Conservation (phyloP, 2,797 vertebrate species). For the Lagodon rhomboides region DNA sequence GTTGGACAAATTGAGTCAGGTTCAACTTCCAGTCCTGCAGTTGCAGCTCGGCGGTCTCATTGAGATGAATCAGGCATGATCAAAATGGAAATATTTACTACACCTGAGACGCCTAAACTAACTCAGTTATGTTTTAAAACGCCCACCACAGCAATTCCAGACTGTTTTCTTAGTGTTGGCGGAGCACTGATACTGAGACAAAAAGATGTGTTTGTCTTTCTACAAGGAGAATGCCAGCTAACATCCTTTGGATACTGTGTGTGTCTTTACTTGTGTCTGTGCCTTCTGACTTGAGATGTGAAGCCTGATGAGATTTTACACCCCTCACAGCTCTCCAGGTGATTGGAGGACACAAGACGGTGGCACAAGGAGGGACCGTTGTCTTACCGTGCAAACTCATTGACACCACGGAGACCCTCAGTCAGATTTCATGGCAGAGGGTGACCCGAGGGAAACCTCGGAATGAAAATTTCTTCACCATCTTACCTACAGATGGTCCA, state of each 20-base stretch:
- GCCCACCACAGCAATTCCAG: too few species aligned
- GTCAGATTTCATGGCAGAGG: constrained; percentile 73
- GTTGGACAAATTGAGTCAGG: too few species aligned
- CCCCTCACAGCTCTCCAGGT: constrained; percentile 33
- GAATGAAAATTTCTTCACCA: constrained; percentile 35
- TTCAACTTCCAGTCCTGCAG: too few species aligned
- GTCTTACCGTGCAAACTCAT: constrained; percentile 49
- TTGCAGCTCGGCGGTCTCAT: too few species aligned
- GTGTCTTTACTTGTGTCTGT: neutral
- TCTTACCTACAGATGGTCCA: fast-evolving
- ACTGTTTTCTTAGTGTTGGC: too few species aligned
- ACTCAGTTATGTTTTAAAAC: too few species aligned
- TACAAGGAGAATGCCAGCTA: too few species aligned
- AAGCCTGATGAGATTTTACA: neutral
- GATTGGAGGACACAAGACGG: constrained; percentile 2
- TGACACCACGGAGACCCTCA: neutral
- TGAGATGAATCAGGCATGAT: too few species aligned
- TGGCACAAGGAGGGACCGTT: neutral
- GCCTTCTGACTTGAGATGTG: neutral
- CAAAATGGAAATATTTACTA: too few species aligned
- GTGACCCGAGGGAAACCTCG: constrained; percentile 5
- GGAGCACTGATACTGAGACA: too few species aligned
- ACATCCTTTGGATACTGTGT: neutral
- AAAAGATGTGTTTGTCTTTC: too few species aligned
- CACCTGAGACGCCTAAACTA: too few species aligned